These are phyloP conservation scores for Phalloptychus januarius DNA, from an alignment of 2,797 vertebrate genomes.

Conservation along the genomic window DNA sequence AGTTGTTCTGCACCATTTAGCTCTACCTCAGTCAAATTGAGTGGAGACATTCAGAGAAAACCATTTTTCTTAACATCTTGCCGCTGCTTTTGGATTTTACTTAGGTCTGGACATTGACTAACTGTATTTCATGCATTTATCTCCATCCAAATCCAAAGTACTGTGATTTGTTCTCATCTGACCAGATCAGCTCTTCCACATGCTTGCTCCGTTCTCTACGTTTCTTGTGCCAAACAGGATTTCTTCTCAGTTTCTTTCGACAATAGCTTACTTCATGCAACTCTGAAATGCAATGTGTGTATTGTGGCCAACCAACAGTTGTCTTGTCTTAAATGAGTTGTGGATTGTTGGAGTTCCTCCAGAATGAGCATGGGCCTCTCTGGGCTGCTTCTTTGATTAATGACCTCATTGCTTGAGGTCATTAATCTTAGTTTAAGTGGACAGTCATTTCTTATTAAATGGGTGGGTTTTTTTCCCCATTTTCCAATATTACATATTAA, in stretches of 20 bases:
- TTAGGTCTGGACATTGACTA: background rate
- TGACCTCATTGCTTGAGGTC: background rate
- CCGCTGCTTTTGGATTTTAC: background rate
- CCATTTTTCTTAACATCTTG: background rate
- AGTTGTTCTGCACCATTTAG: background rate
- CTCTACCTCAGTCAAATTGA: background rate
- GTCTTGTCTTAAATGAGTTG: background rate
- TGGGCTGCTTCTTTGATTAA: background rate
- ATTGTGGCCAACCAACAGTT: background rate
- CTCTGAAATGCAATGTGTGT: too few species aligned
- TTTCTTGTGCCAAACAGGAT: background rate
- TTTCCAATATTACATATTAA: background rate
- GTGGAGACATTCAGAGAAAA: background rate
- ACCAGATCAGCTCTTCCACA: background rate
- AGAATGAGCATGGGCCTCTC: background rate
- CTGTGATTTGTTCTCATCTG: background rate
- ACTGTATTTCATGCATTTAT: background rate
- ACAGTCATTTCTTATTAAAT: background rate
- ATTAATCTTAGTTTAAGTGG: background rate
- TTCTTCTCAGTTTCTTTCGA: background rate
- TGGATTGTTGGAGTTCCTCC: background rate
- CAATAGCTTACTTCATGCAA: too few species aligned
- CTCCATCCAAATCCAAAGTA: background rate
- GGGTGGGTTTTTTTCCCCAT: background rate
- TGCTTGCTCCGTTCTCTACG: background rate